Base-by-base conservation (phyloP, 2,113 vertebrate species). In the Suricata suricatta region DNA sequence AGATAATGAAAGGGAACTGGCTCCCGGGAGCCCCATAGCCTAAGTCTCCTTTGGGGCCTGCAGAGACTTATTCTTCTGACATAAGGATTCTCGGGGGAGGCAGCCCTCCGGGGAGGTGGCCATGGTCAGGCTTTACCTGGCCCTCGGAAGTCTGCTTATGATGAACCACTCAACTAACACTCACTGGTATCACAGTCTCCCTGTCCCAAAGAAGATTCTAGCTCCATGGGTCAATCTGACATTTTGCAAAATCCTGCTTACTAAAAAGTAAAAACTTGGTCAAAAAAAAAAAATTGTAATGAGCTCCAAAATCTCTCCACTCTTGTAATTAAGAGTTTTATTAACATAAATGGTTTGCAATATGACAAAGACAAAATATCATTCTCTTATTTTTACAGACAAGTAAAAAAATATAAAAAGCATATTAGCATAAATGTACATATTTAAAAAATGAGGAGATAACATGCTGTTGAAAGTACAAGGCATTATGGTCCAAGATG, bases 121-220 rank as follows among this genome's bases (percentile, higher is more conserved):
- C 2, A 98, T 98, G 0, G 94, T 99, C 97, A 99, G 96, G 97
- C 92, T 99, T 97, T 98, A 98, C 97, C 99, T 99, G 25, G 99
- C 98, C 52, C 99, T 99, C 0, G 99, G 99, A 2, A 99, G 99
- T 95, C 98, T 99, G 47, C 99, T 99, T 7, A 95, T 99, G 98
- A 99, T 99, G 99, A 99, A 99, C 68, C 97, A 98, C 33, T 99
- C 99, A 0, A 99, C 99, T 93, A 99, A 99, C 38, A 94, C 98
- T 0, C 97, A 99, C 83, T 99, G 99, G 99, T 99, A 99, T 95
- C 99, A 99, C 98, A 99, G 99, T 95, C 98, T 99, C 68, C 99
- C 99, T 0, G 84, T 97, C 27, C 99, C 99, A 86, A 99, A 98
- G 98, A 99, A 98, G 86, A 97, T 99, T 12, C 97, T 99, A 41